A percentile compares a stretch with the other conserved stretches of the same genome.
These are phyloP conservation scores for Gymnosoma rotundatum DNA, from an alignment of 2,888 invertebrate species.

Conservation along the genomic window DNA sequence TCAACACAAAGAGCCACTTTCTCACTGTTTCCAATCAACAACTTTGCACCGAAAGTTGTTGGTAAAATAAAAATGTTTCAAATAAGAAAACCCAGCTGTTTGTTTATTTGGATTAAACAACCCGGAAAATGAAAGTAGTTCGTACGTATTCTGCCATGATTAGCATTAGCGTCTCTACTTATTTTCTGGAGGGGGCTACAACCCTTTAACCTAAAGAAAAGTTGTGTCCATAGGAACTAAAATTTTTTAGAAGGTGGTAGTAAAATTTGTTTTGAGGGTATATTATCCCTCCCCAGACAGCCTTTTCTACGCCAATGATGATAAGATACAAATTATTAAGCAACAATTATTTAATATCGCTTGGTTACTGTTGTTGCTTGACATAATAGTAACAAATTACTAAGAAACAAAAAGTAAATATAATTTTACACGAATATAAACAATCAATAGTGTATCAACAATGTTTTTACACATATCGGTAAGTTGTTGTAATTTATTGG, in stretches of 20 bases:
- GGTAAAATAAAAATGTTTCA: constrained; percentile 7
- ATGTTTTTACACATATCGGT: too few relatives aligned
- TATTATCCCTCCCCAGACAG: too few relatives aligned
- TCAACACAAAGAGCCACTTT: not conserved
- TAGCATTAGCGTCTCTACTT: too few relatives aligned
- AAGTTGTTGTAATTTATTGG: not conserved
- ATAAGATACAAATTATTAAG: constrained; percentile 22
- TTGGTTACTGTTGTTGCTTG: constrained; percentile 1
- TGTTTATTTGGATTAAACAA: constrained; percentile 10
- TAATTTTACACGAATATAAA: too few relatives aligned
- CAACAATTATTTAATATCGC: constrained; percentile 2
- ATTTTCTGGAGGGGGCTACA: too few relatives aligned
- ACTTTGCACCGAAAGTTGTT: constrained; percentile 7
- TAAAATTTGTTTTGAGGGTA: too few relatives aligned
- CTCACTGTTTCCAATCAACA: not conserved
- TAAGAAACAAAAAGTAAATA: not conserved
- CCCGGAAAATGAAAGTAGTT: not conserved
- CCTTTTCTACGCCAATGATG: not conserved
- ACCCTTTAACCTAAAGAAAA: too few relatives aligned
- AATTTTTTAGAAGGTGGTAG: too few relatives aligned
- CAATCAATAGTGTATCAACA: too few relatives aligned
- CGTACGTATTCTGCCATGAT: not conserved
- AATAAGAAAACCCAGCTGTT: constrained; percentile 10
- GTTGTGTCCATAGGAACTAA: too few relatives aligned
- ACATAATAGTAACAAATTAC: not conserved